Percentiles rank a stretch among this genome's conserved stretches.
These are phyloP conservation scores for Delphinus delphis DNA, from an alignment of 2,113 vertebrate genomes.

Conservation along the genomic window DNA sequence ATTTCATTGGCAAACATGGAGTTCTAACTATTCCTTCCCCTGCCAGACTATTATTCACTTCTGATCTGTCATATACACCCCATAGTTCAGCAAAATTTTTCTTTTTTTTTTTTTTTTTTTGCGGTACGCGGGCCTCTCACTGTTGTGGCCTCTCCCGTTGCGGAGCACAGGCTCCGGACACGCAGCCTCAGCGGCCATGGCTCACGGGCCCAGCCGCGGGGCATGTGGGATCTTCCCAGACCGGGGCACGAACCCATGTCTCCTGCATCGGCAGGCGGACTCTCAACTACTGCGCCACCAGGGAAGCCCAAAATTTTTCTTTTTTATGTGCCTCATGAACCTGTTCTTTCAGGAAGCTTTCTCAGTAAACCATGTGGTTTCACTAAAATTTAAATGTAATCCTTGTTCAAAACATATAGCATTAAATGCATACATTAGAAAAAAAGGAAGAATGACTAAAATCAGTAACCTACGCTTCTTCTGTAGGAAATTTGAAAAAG, in stretches of 20 bases:
- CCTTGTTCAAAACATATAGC: neutral
- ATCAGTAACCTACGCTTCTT: neutral
- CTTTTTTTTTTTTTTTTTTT: neutral
- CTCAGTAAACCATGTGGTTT: neutral
- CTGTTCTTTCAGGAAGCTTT: neutral
- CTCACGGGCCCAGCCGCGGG: too few species aligned
- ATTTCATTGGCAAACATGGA: constrained; percentile 30
- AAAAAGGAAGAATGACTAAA: neutral
- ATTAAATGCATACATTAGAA: neutral
- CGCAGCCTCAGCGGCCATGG: too few species aligned
- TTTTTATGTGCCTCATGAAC: neutral
- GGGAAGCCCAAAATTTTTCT: neutral
- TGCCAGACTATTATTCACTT: neutral
- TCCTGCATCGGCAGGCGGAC: too few species aligned
- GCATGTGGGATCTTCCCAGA: too few species aligned
- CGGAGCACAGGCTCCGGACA: too few species aligned
- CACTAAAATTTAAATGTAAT: constrained; percentile 18
- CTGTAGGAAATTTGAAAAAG: neutral
- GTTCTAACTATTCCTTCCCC: neutral
- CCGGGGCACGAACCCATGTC: too few species aligned
- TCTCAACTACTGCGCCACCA: too few species aligned
- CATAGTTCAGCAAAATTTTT: neutral
- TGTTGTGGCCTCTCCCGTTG: too few species aligned
- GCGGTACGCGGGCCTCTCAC: too few species aligned
- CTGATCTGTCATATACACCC: neutral